Conservation (phyloP, 2,797 vertebrate genomes). For the Danio albolineatus region DNA sequence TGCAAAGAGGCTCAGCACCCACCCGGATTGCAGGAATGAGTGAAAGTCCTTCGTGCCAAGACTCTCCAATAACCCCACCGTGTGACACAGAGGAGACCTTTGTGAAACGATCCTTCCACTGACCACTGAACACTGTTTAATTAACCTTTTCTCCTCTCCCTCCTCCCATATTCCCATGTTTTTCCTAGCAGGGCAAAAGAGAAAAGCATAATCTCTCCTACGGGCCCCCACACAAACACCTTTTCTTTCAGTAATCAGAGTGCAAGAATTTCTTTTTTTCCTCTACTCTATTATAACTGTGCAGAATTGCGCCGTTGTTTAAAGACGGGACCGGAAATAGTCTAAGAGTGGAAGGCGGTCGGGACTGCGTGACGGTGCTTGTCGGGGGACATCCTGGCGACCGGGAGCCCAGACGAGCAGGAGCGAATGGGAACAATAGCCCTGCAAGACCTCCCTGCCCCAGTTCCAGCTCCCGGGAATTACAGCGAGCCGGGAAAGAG, state of each 20-base stretch:
- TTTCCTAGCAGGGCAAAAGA: conserved; percentile 42
- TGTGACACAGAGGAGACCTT: conserved; percentile 61
- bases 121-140: conserved; percentile 57
- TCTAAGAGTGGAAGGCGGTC: conserved; percentile 68
- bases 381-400: conserved; percentile 80
- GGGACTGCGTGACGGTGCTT: conserved; percentile 11
- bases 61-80: conserved; percentile 45
- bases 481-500: conserved; percentile 61
- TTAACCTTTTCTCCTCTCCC: conserved; percentile 60
- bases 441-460: conserved; percentile 67
- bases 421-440: conserved; percentile 73
- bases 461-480: conserved; percentile 71
- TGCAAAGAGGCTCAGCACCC: conserved; percentile 43
- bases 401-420: conserved; percentile 59
- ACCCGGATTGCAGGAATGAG: conserved; percentile 51
- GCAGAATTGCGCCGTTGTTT: conserved; percentile 73
- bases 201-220: conserved; percentile 51
- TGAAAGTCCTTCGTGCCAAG: conserved; percentile 45
- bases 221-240: conserved; percentile 66
- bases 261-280: conserved; percentile 9
- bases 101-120: conserved; percentile 55
- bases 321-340: conserved; percentile 74
- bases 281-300: conserved; percentile 65
- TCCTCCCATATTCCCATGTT: conserved; percentile 55
- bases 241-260: conserved; percentile 49